Evolutionary conservation across 2,797 vertebrate species (phyloP).

Genomic region (Bryconaethiops microstoma): DNA sequence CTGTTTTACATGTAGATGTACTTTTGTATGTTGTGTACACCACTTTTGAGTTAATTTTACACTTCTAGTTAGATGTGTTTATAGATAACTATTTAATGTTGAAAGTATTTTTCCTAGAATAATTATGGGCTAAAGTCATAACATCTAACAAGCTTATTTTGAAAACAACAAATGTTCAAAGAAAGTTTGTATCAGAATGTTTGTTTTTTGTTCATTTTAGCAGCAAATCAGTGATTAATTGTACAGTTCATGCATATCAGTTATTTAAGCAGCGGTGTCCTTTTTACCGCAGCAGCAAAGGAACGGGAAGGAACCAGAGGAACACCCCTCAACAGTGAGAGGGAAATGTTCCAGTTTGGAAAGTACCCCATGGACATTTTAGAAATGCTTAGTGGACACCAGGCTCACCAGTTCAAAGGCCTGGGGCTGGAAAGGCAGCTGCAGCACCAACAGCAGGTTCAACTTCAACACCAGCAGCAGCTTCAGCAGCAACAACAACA

Average conservation of each 20-base stretch:
- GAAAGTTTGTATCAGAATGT: background rate
- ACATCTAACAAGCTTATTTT: slow-evolving; percentile 26
- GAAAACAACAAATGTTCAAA: background rate
- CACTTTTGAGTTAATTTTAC: background rate
- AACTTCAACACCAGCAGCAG: slow-evolving; percentile 83
- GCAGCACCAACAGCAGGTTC: slow-evolving; percentile 83
- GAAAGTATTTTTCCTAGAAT: slow-evolving; percentile 19
- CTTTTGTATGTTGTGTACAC: background rate
- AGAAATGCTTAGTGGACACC: slow-evolving; percentile 85
- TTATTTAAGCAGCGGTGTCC: slow-evolving; percentile 25
- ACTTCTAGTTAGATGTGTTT: slow-evolving; percentile 20
- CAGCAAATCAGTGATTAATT: background rate
- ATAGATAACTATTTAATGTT: slow-evolving; percentile 47
- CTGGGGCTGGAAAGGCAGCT: slow-evolving; percentile 80
- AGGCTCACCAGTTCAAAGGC: slow-evolving; percentile 84
- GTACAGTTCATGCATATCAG: background rate
- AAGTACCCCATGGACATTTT: slow-evolving; percentile 87
- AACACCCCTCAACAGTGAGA: slow-evolving; percentile 55
- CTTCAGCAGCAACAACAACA: slow-evolving; percentile 80
- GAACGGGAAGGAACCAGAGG: slow-evolving; percentile 42
- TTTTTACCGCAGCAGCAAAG: slow-evolving; percentile 42
- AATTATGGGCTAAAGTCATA: slow-evolving; percentile 15
- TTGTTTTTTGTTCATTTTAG: background rate
- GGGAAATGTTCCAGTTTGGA: slow-evolving; percentile 85
- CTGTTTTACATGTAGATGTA: slow-evolving; percentile 20